These are phyloP conservation scores for Oasisia sp. DNA, from an alignment of 2,888 invertebrate genomes.

Conservation along the genomic window DNA sequence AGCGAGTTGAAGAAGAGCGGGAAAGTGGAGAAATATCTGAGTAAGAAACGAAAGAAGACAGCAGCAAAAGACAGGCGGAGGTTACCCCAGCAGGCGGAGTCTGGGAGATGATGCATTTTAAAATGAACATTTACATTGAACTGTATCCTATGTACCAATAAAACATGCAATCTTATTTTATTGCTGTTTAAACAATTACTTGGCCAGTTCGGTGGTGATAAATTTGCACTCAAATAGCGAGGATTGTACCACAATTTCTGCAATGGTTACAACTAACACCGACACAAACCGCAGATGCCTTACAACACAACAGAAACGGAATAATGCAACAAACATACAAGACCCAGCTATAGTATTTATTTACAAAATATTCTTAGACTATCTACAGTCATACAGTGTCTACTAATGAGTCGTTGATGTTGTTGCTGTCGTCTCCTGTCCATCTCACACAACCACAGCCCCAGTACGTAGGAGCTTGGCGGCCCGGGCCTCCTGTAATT, in stretches of 20 bases:
- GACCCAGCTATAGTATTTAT: not conserved
- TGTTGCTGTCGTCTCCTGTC: not conserved
- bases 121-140: not conserved
- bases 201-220: not conserved
- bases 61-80: conserved; percentile 66
- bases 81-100: conserved; percentile 25
- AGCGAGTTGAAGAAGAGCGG: conserved; percentile 82
- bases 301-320: not conserved
- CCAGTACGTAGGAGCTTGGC: conserved; percentile 84
- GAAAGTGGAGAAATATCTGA: conserved; percentile 82
- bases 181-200: not conserved
- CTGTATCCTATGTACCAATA: not conserved
- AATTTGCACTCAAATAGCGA: too few relatives aligned
- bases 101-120: not conserved
- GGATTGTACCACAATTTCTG: too few relatives aligned
- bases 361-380: not conserved
- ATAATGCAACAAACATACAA: not conserved
- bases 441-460: not conserved
- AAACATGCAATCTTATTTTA: not conserved
- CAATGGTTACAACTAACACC: not conserved
- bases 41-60: conserved; percentile 82
- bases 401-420: not conserved
- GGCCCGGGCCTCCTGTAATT: conserved; percentile 84
- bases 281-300: not conserved
- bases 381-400: not conserved